Base-by-base conservation (phyloP, 2,113 vertebrate species). In the Amphilophus citrinellus region DNA sequence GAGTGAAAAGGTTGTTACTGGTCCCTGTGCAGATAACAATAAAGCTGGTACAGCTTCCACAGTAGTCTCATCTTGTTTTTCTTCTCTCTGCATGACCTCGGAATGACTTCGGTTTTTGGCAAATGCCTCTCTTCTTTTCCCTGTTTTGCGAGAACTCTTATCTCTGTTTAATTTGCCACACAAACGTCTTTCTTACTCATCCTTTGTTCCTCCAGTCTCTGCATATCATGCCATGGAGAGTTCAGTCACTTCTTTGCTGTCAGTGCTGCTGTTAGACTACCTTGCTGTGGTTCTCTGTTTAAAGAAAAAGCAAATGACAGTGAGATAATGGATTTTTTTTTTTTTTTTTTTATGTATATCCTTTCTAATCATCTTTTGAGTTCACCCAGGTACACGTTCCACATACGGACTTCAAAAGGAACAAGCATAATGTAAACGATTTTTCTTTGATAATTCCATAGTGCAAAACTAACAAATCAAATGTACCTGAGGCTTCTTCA, bases 141-240 rank as follows among this genome's bases (percentile, higher is more conserved):
- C 9, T 58, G 53, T 87, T 87, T 83, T 66, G 50, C 78, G 58
- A 35, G 66, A 79, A 68, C 56, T 76, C 77, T 88, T 86, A 84
- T 89, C 80, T 86, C 30, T 78, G 76, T 82, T 87, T 88, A 84
- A 86, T 92, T 85, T 89, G 65, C 79, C 50, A 65, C 76, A 50
- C 79, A 79, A 87, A 79, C 13, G 37, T 84, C 18, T 88, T 61
- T 77, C 65, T 85, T 80, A 13, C 66, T 20, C 44, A 13, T 68
- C n/a, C 56, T 80, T 82, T 80, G 58, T 68, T 56, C 63, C 18
- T 6, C 77, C 68, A 79, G 71, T 39, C 57, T 82, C 73, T 53
- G 60, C 61, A 76, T 71, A 77, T 71, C 68, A 65, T 87, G 68
- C 59, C 80, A 84, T 0, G 62, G 59, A 68, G 73, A 85, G 73